phyloP scores from a whole-genome alignment of 2,888 invertebrate genomes.

The Thymelicus lineola region DNA sequence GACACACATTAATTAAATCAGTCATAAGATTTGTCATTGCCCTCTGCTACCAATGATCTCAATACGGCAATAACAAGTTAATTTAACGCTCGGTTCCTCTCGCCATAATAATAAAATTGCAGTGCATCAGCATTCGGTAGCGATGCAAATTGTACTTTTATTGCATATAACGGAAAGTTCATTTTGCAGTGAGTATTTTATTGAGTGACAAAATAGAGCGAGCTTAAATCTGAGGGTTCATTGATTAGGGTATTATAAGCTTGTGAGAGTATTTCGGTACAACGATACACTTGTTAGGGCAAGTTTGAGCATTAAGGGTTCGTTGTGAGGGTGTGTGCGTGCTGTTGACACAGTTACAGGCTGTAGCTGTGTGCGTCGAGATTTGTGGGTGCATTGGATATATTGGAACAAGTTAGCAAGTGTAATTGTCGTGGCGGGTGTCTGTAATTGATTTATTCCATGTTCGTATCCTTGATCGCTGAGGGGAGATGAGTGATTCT shows the following conservation, averaged over 20 bases:
- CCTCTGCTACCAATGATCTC: conserved; percentile 33
- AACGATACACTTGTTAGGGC: conserved; percentile 52
- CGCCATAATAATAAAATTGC: conserved; percentile 36
- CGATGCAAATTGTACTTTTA: conserved; percentile 16
- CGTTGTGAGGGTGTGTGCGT: conserved; percentile 37
- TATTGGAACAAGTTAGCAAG: conserved; percentile 69
- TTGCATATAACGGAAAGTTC: conserved; percentile 6
- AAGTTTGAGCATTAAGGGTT: conserved; percentile 45
- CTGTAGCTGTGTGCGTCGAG: not conserved
- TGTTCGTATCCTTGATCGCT: conserved; percentile 39
- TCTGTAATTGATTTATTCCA: conserved; percentile 75
- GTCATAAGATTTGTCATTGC: conserved; percentile 26
- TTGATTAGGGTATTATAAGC: conserved; percentile 75
- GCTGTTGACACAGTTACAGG: not conserved
- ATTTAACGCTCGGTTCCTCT: conserved; percentile 32
- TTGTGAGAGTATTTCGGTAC: conserved; percentile 69
- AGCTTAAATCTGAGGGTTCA: conserved; percentile 65
- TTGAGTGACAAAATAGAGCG: conserved; percentile 42
- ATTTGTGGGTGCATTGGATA: conserved; percentile 15
- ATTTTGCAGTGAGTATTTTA: conserved; percentile 15
- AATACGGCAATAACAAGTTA: conserved; percentile 37
- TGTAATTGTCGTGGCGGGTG: conserved; percentile 75
- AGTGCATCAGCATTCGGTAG: conserved; percentile 9
- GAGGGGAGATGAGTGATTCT: conserved; percentile 16
- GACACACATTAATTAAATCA: conserved; percentile 9